phyloP scores from a whole-genome alignment of 2,888 invertebrate species.

The Xestia xanthographa region DNA sequence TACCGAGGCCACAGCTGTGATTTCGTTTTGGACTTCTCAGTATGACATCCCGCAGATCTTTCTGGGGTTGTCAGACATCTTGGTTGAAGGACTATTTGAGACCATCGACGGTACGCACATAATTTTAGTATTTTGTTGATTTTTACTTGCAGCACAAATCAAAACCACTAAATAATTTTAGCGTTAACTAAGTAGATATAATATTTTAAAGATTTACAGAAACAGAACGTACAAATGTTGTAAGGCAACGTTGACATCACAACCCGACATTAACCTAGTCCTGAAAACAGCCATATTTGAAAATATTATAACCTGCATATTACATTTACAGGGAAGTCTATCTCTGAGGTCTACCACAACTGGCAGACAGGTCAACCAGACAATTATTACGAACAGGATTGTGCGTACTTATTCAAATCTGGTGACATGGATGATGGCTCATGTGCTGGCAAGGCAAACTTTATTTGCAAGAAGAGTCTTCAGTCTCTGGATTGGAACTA shows the following conservation, averaged over 20 bases:
- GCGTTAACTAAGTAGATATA: neutral
- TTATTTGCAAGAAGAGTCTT: conserved; percentile 81
- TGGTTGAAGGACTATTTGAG: conserved; percentile 40
- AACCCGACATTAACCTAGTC: neutral
- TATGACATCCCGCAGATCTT: neutral
- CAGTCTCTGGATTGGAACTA: conserved; percentile 77
- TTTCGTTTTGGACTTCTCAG: conserved; percentile 15
- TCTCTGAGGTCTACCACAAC: conserved; percentile 27
- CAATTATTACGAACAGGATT: conserved; percentile 73
- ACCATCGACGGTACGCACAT: conserved; percentile 51
- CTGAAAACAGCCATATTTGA: neutral
- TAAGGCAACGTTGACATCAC: neutral
- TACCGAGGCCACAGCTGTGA: conserved; percentile 18
- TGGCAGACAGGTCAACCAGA: conserved; percentile 55
- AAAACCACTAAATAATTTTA: neutral
- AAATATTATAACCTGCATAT: neutral
- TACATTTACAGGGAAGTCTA: conserved; percentile 19
- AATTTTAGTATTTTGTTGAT: neutral
- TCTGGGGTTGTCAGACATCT: conserved; percentile 64
- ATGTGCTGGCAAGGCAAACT: conserved; percentile 73
- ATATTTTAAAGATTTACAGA: neutral
- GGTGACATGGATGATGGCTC: conserved; percentile 75
- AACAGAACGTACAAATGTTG: neutral
- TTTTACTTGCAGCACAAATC: neutral
- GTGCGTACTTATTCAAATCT: conserved; percentile 68